Percentiles rank a stretch among this genome's conserved stretches.
These are phyloP conservation scores for Caloenas nicobarica DNA, from an alignment of 2,113 vertebrate genomes.

Conservation along the genomic window DNA sequence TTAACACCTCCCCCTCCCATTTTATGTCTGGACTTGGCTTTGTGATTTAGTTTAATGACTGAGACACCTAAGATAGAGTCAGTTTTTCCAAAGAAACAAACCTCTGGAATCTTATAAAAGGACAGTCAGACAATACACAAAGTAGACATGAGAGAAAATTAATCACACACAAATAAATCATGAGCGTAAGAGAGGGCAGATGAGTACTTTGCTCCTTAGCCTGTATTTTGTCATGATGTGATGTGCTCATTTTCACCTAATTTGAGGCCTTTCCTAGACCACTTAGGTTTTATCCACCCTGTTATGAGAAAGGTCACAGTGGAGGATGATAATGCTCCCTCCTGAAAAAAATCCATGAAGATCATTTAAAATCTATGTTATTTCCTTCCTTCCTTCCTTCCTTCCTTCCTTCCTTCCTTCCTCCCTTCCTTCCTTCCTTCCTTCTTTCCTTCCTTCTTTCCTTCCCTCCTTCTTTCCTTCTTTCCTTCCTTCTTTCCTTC, in stretches of 20 bases:
- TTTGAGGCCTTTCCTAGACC: not conserved
- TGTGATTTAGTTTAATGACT: conserved; percentile 34
- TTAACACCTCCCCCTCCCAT: not conserved
- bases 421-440: too few relatives aligned
- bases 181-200: not conserved
- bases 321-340: not conserved
- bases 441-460: too few relatives aligned
- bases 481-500: too few relatives aligned
- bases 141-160: conserved; percentile 18
- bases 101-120: not conserved
- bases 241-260: not conserved
- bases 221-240: not conserved
- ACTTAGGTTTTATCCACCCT: not conserved
- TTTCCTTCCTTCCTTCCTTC: too few relatives aligned
- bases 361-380: not conserved
- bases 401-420: too few relatives aligned
- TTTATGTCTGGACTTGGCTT: not conserved
- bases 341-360: not conserved
- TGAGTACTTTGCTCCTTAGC: not conserved
- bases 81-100: conserved; percentile 45
- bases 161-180: conserved; percentile 29
- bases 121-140: not conserved
- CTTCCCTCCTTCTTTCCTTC: too few relatives aligned
- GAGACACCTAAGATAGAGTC: not conserved
- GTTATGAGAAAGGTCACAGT: not conserved